A percentile compares a stretch with the other conserved stretches of the same genome.
Conservation (phyloP, 2,888 invertebrate species). For the Allygus modestus region DNA sequence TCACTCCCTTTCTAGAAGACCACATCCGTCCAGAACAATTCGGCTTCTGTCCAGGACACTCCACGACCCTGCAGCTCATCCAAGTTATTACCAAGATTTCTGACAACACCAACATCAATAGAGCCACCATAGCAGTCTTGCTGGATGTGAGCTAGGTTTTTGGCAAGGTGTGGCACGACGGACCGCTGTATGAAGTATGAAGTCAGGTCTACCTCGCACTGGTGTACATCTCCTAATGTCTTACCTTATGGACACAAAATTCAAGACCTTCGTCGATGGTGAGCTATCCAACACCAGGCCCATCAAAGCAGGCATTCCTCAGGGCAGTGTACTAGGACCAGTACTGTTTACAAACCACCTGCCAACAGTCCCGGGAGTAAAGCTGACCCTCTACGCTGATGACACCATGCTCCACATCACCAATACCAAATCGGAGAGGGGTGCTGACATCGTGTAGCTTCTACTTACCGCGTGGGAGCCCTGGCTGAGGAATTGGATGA, state of each 20-base stretch:
- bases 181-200: neutral
- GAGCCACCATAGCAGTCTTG: neutral
- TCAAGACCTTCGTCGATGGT: too few species aligned
- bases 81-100: neutral
- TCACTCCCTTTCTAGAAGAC: neutral
- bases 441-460: neutral
- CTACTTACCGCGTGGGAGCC: too few species aligned
- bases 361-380: neutral
- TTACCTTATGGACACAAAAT: too few species aligned
- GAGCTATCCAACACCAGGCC: too few species aligned
- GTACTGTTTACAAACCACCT: neutral
- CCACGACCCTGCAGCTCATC: neutral
- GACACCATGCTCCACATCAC: neutral
- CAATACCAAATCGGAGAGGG: neutral
- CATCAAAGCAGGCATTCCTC: neutral
- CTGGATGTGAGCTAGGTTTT: constrained; percentile 1
- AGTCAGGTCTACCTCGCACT: neutral
- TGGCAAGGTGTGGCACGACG: constrained; percentile 4
- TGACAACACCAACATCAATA: neutral
- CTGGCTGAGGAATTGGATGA: too few species aligned
- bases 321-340: constrained; percentile 4
- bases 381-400: neutral
- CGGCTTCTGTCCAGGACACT: neutral
- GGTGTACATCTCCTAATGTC: too few species aligned
- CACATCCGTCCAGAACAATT: constrained; percentile 9